Percentiles rank a stretch among this genome's conserved stretches.
These are phyloP conservation scores for Chlorodrepanis virens DNA, from an alignment of 2,113 vertebrate genomes.

Conservation along the genomic window DNA sequence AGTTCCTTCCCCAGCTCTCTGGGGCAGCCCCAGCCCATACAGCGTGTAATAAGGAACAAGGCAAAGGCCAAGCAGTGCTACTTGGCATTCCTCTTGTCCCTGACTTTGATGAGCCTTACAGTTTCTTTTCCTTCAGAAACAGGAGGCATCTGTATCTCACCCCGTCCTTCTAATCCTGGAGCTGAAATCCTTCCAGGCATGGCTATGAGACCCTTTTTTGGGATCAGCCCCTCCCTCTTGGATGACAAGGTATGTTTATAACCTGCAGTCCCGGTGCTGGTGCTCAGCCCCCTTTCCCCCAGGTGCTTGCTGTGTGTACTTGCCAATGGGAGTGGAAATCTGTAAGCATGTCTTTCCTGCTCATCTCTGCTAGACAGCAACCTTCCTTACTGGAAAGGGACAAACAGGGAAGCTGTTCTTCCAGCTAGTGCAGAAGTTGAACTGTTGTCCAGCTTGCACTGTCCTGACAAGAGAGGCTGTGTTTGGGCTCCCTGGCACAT, in stretches of 20 bases:
- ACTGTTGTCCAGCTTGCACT: background rate
- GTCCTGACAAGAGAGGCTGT: background rate
- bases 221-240: constrained; percentile 76
- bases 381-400: background rate
- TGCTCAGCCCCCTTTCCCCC: background rate
- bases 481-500: background rate
- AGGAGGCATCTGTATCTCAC: constrained; percentile 82
- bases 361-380: background rate
- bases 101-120: background rate
- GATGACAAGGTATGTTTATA: constrained; percentile 71
- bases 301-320: background rate
- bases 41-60: background rate
- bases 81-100: background rate
- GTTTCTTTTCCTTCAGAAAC: constrained; percentile 73
- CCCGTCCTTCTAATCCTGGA: constrained; percentile 73
- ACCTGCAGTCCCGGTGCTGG: background rate
- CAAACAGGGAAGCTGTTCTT: background rate
- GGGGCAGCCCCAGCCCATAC: background rate
- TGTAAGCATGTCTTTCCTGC: background rate
- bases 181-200: constrained; percentile 80
- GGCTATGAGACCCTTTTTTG: constrained; percentile 83
- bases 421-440: background rate
- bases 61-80: background rate
- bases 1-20: background rate
- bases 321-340: background rate